phyloP scores from a whole-genome alignment of 2,113 vertebrate species.

The Hypanus sabinus region DNA sequence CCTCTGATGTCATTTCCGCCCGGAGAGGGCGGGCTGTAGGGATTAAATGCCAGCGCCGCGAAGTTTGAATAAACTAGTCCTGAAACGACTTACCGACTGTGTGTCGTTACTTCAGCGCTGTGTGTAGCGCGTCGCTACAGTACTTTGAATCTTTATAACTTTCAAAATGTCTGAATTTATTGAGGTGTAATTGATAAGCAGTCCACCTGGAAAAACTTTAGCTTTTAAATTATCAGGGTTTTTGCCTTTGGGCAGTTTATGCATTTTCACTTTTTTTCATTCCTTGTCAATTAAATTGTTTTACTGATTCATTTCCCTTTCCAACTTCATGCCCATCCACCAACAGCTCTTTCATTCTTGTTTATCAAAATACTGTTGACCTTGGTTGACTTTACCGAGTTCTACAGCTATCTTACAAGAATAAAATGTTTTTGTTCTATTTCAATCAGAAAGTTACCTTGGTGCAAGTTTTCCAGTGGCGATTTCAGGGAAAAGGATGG shows the following conservation, averaged over 20 bases:
- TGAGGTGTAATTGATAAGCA: not conserved
- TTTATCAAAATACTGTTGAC: not conserved
- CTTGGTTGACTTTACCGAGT: not conserved
- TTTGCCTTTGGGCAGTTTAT: not conserved
- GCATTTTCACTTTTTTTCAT: too few relatives aligned
- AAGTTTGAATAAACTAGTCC: too few relatives aligned
- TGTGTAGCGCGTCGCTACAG: too few relatives aligned
- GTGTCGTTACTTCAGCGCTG: too few relatives aligned
- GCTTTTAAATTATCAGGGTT: not conserved
- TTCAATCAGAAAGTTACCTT: not conserved
- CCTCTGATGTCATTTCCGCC: too few relatives aligned
- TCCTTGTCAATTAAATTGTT: not conserved
- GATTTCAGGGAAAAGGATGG: too few relatives aligned
- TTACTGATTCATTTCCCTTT: not conserved
- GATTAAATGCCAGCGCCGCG: too few relatives aligned
- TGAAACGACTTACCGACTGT: too few relatives aligned
- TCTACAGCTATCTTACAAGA: not conserved
- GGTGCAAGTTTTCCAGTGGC: too few relatives aligned
- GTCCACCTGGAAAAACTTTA: not conserved
- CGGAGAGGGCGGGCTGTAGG: too few relatives aligned
- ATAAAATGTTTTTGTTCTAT: not conserved
- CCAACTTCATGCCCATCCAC: not conserved
- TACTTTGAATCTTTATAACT: conserved; percentile 30
- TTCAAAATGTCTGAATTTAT: not conserved
- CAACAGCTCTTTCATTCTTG: not conserved